Base-by-base conservation (phyloP, 2,888 invertebrate genomes). In the Cosmopolites sordidus region DNA sequence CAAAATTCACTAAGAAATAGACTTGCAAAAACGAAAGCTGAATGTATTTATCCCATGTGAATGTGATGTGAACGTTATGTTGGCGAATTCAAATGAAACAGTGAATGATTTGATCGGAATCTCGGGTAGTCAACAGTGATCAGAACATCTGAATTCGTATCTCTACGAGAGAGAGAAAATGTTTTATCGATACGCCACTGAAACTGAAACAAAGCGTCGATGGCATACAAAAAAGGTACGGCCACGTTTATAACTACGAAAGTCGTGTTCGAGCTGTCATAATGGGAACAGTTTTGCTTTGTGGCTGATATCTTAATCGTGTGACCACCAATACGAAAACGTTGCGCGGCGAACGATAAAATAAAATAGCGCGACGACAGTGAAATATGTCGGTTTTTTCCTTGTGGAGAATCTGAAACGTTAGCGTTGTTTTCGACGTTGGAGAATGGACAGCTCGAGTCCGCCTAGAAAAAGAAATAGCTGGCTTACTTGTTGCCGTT, bases 211-310 rank as follows among this genome's bases (percentile, higher is more conserved):
- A 33, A 33, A 33, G 33, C 33, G 5, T 33, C 33, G 33, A 33
- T n/a, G 33, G 33, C 11, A 12, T 12, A 33, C 33, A n/a, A 12
- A 12, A 33, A 11, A 46, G 9, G 46, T 46, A 48, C 16, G 15
- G 40, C 27, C 66, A 67, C 69, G 69, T 69, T 66, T 65, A 63
- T 64, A 62, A 40, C 62, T 60, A 58, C 58, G 60, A 60, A 58
- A 65, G 64, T 68, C 67, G 68, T 70, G 69, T 66, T 68, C 64
- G 63, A 62, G 61, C 64, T 67, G 66, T 66, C 66, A 69, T 68
- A 69, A 68, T 68, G 68, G 58, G 61, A 60, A 55, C 58, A 58
- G 61, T 60, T 62, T 60, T 59, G 57, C 58, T 60, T 59, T 56
- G 54, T 56, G 60, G 58, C 60, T 66, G 69, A 70, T 68, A 69